Evolutionary conservation across 1,140 invertebrate genomes (phyloP).

Genomic region (Lordiphosa collinella): DNA sequence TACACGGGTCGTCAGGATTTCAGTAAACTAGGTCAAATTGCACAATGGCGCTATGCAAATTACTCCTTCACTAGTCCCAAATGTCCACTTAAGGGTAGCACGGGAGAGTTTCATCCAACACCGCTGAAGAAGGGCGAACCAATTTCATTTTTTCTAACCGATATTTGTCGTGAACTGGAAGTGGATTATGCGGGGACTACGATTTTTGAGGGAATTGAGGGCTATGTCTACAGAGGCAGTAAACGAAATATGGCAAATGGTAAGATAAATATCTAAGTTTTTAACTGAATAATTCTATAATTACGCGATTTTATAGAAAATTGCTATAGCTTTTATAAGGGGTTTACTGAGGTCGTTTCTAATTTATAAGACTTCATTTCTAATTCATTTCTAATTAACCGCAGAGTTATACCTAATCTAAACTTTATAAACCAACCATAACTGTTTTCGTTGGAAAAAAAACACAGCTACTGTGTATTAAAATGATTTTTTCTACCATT

Average conservation of each 20-base stretch:
- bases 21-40: slow-evolving; percentile 83
- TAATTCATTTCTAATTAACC: too few species aligned
- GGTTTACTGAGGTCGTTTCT: too few species aligned
- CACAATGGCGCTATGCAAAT: slow-evolving; percentile 85
- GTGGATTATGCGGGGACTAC: slow-evolving; percentile 82
- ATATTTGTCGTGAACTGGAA: slow-evolving; percentile 84
- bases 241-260: slow-evolving; percentile 83
- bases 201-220: slow-evolving; percentile 80
- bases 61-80: slow-evolving; percentile 82
- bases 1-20: slow-evolving; percentile 84
- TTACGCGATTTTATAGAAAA: too few species aligned
- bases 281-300: too few species aligned
- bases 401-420: too few species aligned
- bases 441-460: too few species aligned
- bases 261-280: too few species aligned
- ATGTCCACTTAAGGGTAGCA: slow-evolving; percentile 83
- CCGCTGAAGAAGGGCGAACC: slow-evolving; percentile 81
- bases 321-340: too few species aligned
- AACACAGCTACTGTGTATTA: too few species aligned
- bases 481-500: too few species aligned
- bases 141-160: slow-evolving; percentile 84
- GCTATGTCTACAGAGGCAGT: slow-evolving; percentile 82
- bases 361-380: too few species aligned
- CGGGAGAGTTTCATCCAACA: slow-evolving; percentile 88
- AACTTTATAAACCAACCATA: too few species aligned